Base-by-base conservation (phyloP, 2,113 vertebrate species). In the Pelmatolapia mariae region DNA sequence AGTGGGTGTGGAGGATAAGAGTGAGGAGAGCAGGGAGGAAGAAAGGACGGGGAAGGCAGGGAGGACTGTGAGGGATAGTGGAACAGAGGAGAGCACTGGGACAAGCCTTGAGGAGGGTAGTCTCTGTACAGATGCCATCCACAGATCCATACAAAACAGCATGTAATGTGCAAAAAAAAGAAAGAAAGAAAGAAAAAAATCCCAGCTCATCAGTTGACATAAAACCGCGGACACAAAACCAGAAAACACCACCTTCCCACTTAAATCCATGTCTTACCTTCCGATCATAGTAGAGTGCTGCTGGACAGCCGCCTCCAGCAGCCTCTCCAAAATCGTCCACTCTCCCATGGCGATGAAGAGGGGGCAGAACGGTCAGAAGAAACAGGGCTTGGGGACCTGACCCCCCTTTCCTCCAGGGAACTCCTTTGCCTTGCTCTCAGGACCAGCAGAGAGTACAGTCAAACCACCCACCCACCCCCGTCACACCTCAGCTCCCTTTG, bases 201-300 rank as follows among this genome's bases (percentile, higher is more conserved):
- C 45, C 38, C 81, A 85, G 40, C 57, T 81, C 83, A 52, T 50
- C 45, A 33, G 43, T 38, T 8, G 43, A 68, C 33, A 45, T 38
- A 81, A 83, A 82, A 80, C 22, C 50, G 2, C 3, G 29, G 24
- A 87, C 4, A 79, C 84, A 87, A 38, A 83, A 86, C 7, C 43
- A 45, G 6, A 68, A 50, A 76, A 63, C 29, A 53, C 76, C 19
- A 89, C 53, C 53, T 61, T 54, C 8, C 16, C 71, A 66, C 54
- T 13, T 3, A 1, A 66, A 38, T 50, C 33, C 11, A 80, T n/a
- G 53, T 59, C 96, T 96, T 96, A 97, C 97, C 97, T 96, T 82
- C 97, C 97, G 29, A 97, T 97, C 97, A 97, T 97, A 85, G 97
- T 97, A 33, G 97, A 97, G 93, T 97, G 97, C 95, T 97, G 97